Evolutionary conservation across 1,140 invertebrate genomes (phyloP).

Genomic region (Microvelia longipes): DNA sequence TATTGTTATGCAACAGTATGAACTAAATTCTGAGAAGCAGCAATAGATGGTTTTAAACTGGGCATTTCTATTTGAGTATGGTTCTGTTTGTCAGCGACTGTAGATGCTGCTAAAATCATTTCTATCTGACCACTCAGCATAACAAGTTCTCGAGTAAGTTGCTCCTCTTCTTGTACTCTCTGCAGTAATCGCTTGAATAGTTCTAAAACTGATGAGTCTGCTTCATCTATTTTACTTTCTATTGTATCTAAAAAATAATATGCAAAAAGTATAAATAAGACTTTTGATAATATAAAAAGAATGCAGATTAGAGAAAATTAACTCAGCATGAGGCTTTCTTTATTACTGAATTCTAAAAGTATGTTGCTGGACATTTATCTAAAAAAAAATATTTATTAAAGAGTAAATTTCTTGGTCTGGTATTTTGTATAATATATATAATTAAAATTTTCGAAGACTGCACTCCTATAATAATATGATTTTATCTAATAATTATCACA

Average conservation of each 20-base stretch:
- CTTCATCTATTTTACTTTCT: slow-evolving; percentile 39
- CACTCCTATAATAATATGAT: too few species aligned
- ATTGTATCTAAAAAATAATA: slow-evolving; percentile 39
- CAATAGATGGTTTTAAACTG: slow-evolving; percentile 1
- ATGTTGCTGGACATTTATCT: too few species aligned
- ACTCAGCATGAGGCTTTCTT: too few species aligned
- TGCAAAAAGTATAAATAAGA: background rate
- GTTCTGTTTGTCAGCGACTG: background rate
- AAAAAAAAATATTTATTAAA: too few species aligned
- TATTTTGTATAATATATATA: too few species aligned
- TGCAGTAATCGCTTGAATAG: slow-evolving; percentile 42
- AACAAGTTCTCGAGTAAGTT: slow-evolving; percentile 41
- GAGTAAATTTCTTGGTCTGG: too few species aligned
- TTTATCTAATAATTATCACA: too few species aligned
- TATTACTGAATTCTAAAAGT: too few species aligned
- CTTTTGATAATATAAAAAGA: background rate
- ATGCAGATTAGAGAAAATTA: too few species aligned
- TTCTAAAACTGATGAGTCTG: slow-evolving; percentile 39
- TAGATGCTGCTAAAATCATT: slow-evolving; percentile 41
- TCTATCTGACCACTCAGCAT: slow-evolving; percentile 51
- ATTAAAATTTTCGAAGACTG: too few species aligned
- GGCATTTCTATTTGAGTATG: background rate
- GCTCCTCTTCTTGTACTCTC: slow-evolving; percentile 47
- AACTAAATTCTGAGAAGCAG: slow-evolving; percentile 5
- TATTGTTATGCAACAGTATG: too few species aligned